Base-by-base conservation (phyloP, 37 sponge, comb jelly and placozoan species). In the Crambe crambe region DNA sequence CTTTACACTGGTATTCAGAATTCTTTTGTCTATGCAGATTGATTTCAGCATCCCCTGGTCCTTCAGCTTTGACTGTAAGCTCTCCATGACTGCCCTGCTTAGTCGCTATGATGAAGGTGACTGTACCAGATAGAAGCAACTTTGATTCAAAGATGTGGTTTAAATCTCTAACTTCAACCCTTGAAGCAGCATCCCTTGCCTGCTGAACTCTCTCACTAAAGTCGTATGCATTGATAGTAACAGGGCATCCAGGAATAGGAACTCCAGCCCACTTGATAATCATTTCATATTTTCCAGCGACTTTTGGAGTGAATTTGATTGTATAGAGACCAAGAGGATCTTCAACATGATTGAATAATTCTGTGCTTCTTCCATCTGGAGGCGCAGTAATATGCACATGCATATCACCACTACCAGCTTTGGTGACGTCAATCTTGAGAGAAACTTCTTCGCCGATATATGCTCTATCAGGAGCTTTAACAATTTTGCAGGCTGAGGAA, bases 351-450 rank as follows among this genome's bases (percentile, higher is more conserved):
- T 22, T 68, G 38, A 60, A 54, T 3, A n/a, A n/a, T n/a, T n/a
- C 18, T 6, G 71, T 68, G 36, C 70, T 60, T 8, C 58, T 69
- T 27, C 71, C 73, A 27, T 64, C 80, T 20, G 38, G 26, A 29
- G 79, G 90, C 2, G 60, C 85, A 21, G 58, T 42, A 15, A 47
- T 65, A 39, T 56, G 31, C 1, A 86, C 34, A 27, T 73, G 6
- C 59, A 91, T 59, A 21, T 42, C 54, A 21, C 91, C 91, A 0
- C 39, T 51, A 0, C 91, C 91, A 72, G 93, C 93, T 26, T 87
- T 57, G 0, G 40, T 25, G 18, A 76, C 47, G 68, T 87, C 85
- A 65, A 87, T 74, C 35, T 34, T 36, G 5, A 84, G 44, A 2
- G 27, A 35, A 2, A 84, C 72, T 43, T 68, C 68, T 5, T 47